Evolutionary conservation across 2,113 vertebrate genomes (phyloP), one percentile per base, ranked within the genome.

Genomic region (Passer domesticus): DNA sequence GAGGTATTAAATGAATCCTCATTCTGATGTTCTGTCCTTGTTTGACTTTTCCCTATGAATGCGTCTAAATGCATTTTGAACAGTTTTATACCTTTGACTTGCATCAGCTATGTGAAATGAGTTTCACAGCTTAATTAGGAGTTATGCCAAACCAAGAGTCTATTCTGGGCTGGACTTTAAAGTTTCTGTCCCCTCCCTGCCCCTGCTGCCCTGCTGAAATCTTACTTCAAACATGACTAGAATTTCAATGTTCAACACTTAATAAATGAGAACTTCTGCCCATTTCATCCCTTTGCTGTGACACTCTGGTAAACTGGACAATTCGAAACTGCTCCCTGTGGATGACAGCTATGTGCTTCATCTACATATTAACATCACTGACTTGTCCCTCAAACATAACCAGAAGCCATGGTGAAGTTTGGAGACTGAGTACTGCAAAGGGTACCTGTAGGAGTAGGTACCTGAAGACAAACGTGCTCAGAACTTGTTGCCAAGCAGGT

Each of bases 41-140:
- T 41, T 58, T 94, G 55, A 89, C 64, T 91, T 87, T 79, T 87
- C 17, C 44, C 37, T 81, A 9, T 53, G 84, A 81, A 83, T 69
- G 22, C 69, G 50, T 66, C 56, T 67, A 72, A 87, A 67, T 82
- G 81, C 47, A 87, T 82, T 95, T 84, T 81, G 59, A 89, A 69
- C 17, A 41, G 24, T 19, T 93, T 81, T 58, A 46, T 70, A 78
- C n/a, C 25, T 91, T 84, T 84, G 81, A 82, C 60, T 93, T 90
- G 39, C 25, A 67, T 75, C 55, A 84, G 82, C n/a, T 70, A 70
- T 0, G 0, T 25, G 18, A 73, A 95, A 80, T 0, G 0, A 74
- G 25, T 82, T 84, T 66, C 73, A 74, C 37, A 78, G 37, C 20
- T 62, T 84, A 84, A 82, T 62, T 67, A 53, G 56, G n/a, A 75